These are phyloP conservation scores for Ericerus pela DNA, from an alignment of 1,140 invertebrate genomes.

Conservation along the genomic window DNA sequence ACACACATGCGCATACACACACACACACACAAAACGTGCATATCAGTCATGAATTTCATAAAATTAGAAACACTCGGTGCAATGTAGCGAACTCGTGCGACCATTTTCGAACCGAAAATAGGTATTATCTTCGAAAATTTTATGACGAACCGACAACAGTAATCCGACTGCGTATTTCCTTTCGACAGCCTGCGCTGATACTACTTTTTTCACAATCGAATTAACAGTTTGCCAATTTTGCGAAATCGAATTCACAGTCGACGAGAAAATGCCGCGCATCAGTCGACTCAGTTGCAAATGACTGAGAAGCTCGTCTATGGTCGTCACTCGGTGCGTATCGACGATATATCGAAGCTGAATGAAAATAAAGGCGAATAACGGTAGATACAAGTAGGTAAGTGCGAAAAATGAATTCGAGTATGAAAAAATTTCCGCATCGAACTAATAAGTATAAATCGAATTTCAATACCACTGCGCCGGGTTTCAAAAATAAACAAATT, in stretches of 20 bases:
- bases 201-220: background rate
- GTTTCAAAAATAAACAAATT: too few species aligned
- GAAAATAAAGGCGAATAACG: too few species aligned
- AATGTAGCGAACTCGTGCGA: background rate
- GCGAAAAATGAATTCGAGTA: too few species aligned
- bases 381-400: too few species aligned
- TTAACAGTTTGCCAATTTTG: background rate
- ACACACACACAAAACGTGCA: too few species aligned
- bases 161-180: constrained; percentile 2
- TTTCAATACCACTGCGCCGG: too few species aligned
- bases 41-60: background rate
- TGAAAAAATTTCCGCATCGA: too few species aligned
- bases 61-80: background rate
- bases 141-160: background rate
- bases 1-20: too few species aligned
- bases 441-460: too few species aligned
- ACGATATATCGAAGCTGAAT: constrained; percentile 16
- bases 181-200: background rate
- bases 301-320: constrained; percentile 4
- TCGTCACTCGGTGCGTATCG: constrained; percentile 4
- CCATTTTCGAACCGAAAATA: background rate
- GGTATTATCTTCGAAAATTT: constrained; percentile 8
- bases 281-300: constrained; percentile 1
- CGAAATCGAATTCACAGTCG: constrained; percentile 3
- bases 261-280: background rate